Base-by-base conservation (phyloP, 1,140 invertebrate species). In the Araneus ventricosus region DNA sequence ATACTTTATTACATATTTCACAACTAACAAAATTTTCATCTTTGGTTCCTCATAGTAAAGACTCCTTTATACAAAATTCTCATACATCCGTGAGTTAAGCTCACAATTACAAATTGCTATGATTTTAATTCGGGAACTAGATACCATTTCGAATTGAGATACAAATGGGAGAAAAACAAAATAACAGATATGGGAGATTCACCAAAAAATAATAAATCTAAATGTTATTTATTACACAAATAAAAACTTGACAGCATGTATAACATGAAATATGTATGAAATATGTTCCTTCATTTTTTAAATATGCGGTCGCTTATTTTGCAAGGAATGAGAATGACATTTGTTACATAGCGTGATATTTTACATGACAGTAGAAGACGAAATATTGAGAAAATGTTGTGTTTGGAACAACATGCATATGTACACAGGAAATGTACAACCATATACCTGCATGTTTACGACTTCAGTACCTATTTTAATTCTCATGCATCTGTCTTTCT, bases 1-100 rank as follows among this genome's bases (percentile, higher is more conserved):
- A 61, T 87, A 61, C 27, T 75, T 87, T 87, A 87, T 87, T 87
- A 85, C 57, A 61, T 87, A 87, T 61, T 87, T 61, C 85, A 87
- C 30, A 63, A 87, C 85, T 87, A 87, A 87, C 85, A 87, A 87
- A 84, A 87, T 87, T 59, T 87, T 61, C 30, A 61, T 61, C 57
- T 87, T 59, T 61, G 6, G 22, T 37, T 86, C 27, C 85, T 87
- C 85, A 87, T 87, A 61, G 8, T 87, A 87, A 87, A 87, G 52
- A 61, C 57, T 87, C 30, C 20, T 30, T 87, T 87, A 37, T 61
- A 61, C 52, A 61, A 87, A 61, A 87, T 30, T 27, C 27, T 87
- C 85, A n/a, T 87, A 30, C 30, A 30, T 30, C 34, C 4, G 52
- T 61, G 27, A 87, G 57, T 37, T 27, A 34, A 87, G 57, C 85